Evolutionary conservation across 2,797 vertebrate species (phyloP), one percentile per base, ranked within the genome.

Genomic region (Paratrypauchen microcephalus): DNA sequence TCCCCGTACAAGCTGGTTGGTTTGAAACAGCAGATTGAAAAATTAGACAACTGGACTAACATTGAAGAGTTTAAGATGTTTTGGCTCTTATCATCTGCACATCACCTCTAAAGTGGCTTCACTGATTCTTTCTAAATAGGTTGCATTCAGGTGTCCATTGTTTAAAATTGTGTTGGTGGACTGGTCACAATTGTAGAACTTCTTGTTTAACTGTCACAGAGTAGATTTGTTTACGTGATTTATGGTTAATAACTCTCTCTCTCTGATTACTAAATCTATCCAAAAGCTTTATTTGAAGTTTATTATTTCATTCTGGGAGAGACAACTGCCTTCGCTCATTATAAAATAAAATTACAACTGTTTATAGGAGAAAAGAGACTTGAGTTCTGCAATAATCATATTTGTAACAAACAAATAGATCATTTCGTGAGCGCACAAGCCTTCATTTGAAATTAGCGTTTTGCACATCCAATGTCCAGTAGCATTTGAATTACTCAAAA

Each of bases 1-100:
- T 65, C 16, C 19, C 16, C 28, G 39, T 12, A 55, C 16, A n/a
- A 0, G n/a, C 56, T 23, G 59, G 48, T 28, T 32, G 7, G 28
- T 61, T 61, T 41, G 39, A 45, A 26, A 61, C 19, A 13, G 59
- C 55, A 28, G n/a, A 54, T 18, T n/a, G n/a, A 55, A 55, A 55
- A 55, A 55, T 56, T 24, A 6, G 24, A 26, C 23, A 56, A 13
- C 23, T 56, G 21, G 23, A 13, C 54, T 26, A 28, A 56, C 4
- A 6, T 5, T 13, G 52, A n/a, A 55, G 21, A 23, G 52, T 23
- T 55, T 11, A 55, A 23, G 9, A 23, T n/a, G 11, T 23, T 52
- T 19, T 15, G 41, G 12, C 41, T 45, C 12, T 45, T 13, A 45
- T 45, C 41, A 36, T 8, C 32, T 9, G 32, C 8, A 2, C 32